These are phyloP conservation scores for Bettongia penicillata DNA, from an alignment of 2,113 vertebrate species.

Conservation along the genomic window DNA sequence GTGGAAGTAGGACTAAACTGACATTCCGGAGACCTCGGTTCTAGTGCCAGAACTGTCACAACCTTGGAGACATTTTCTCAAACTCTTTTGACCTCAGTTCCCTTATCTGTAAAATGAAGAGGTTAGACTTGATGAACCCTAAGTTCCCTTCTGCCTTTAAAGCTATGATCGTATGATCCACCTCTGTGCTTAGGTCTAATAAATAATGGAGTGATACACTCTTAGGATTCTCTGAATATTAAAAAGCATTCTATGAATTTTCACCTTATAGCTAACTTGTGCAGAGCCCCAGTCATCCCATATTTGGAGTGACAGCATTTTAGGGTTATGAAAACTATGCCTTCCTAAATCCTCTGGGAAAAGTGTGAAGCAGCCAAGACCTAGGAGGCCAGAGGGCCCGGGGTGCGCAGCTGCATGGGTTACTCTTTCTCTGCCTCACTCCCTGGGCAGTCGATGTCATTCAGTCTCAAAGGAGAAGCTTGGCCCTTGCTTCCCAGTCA, in stretches of 20 bases:
- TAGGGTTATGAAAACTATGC: background rate
- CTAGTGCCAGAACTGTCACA: background rate
- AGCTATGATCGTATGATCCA: background rate
- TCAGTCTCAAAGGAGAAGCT: background rate
- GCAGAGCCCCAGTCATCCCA: background rate
- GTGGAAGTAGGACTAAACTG: background rate
- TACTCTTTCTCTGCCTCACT: background rate
- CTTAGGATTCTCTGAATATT: background rate
- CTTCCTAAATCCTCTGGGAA: background rate
- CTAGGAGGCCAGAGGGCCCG: background rate
- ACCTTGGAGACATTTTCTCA: background rate
- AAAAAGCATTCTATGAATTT: background rate
- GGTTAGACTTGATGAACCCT: background rate
- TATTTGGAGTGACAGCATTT: background rate
- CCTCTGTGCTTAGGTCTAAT: background rate
- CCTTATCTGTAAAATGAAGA: background rate
- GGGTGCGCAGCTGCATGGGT: background rate
- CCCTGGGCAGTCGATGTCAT: background rate
- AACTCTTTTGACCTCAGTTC: background rate
- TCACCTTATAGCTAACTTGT: background rate
- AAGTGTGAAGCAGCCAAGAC: background rate
- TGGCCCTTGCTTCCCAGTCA: background rate
- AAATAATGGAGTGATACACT: background rate
- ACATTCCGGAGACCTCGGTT: background rate
- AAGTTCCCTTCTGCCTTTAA: background rate